These are phyloP conservation scores for Nipponia nippon DNA, from an alignment of 2,113 vertebrate genomes.

Conservation along the genomic window DNA sequence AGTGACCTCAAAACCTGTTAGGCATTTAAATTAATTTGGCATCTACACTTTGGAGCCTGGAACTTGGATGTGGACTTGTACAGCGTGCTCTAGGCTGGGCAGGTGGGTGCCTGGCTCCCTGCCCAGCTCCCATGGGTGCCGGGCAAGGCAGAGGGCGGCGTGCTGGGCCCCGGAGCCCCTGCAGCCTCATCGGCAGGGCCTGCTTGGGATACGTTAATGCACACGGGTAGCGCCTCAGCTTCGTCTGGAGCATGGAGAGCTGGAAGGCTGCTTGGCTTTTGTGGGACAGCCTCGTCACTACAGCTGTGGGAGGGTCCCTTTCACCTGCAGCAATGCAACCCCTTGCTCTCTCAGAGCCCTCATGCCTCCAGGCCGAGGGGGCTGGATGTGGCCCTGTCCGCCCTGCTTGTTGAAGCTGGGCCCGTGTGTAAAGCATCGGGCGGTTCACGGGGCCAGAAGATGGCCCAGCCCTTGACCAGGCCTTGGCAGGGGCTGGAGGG, in stretches of 20 bases:
- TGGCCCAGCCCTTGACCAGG: neutral
- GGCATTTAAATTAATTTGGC: neutral
- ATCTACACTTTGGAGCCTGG: neutral
- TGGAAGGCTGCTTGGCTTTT: neutral
- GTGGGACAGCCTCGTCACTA: neutral
- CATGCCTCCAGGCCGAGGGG: fast-evolving
- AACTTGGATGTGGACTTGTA: neutral
- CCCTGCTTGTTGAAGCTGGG: neutral
- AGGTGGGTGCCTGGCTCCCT: neutral
- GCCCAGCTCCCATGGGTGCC: neutral
- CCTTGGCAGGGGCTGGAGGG: neutral
- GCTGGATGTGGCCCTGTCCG: neutral
- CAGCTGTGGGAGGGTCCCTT: neutral
- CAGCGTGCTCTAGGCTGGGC: neutral
- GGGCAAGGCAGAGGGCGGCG: fast-evolving
- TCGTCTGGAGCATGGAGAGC: neutral
- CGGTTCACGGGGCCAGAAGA: neutral
- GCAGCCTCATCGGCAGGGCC: fast-evolving
- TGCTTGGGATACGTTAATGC: fast-evolving
- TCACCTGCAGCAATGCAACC: neutral
- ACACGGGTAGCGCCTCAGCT: fast-evolving
- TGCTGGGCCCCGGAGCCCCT: no score
- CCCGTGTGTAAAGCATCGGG: fast-evolving
- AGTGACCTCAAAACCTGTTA: neutral
- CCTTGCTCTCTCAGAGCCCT: neutral